These are phyloP conservation scores for Pyrrhia umbra DNA, from an alignment of 2,888 invertebrate genomes.

Conservation along the genomic window DNA sequence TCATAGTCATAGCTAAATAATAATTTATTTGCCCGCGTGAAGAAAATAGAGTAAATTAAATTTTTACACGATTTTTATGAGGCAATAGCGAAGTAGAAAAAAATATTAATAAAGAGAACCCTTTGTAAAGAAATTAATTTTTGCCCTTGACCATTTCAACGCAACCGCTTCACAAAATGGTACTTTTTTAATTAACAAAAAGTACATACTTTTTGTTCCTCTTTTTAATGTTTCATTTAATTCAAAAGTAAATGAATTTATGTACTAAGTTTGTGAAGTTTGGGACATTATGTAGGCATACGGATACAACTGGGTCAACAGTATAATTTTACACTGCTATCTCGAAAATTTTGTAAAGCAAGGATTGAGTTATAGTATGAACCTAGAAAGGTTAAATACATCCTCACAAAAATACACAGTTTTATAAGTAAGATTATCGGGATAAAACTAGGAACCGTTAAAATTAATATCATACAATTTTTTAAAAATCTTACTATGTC, in stretches of 20 bases:
- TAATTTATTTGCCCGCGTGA: too few relatives aligned
- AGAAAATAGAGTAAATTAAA: too few relatives aligned
- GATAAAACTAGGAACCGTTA: too few relatives aligned
- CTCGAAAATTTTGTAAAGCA: slow-evolving; percentile 2
- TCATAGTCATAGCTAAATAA: too few relatives aligned
- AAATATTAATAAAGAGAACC: slow-evolving; percentile 5
- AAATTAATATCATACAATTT: too few relatives aligned
- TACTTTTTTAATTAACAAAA: slow-evolving; percentile 49
- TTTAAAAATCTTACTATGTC: too few relatives aligned
- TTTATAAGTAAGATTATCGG: too few relatives aligned
- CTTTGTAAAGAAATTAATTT: neutral
- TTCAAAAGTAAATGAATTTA: slow-evolving; percentile 51
- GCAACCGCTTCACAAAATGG: slow-evolving; percentile 36
- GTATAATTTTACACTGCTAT: slow-evolving; percentile 5
- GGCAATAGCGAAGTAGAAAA: too few relatives aligned
- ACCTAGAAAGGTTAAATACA: too few relatives aligned
- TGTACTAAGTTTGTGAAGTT: slow-evolving; percentile 47
- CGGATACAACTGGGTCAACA: slow-evolving; percentile 18
- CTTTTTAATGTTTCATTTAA: slow-evolving; percentile 51
- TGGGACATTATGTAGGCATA: slow-evolving; percentile 24
- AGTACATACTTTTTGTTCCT: slow-evolving; percentile 35
- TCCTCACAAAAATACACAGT: too few relatives aligned
- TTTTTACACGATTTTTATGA: too few relatives aligned
- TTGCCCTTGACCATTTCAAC: neutral
- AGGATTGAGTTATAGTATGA: slow-evolving; percentile 6